phyloP scores from a whole-genome alignment of 2,888 invertebrate genomes.

The Salticus scenicus region DNA sequence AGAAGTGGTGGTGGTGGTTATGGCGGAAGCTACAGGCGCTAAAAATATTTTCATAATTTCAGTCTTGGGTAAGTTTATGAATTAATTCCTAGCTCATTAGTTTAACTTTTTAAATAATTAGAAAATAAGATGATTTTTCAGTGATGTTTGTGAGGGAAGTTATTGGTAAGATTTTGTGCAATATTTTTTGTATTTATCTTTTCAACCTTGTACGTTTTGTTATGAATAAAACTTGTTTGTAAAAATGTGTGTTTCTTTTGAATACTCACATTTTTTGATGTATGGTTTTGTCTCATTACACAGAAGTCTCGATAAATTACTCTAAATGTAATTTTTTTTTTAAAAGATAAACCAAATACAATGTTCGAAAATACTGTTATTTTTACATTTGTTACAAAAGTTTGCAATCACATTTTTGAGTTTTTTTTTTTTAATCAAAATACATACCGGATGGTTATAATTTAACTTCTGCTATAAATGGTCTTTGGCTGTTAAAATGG shows the following conservation, averaged over 20 bases:
- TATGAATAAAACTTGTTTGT: slow-evolving; percentile 17
- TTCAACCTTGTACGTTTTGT: background rate
- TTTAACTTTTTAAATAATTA: background rate
- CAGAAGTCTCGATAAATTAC: slow-evolving; percentile 21
- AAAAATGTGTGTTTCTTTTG: slow-evolving; percentile 21
- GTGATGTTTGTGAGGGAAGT: background rate
- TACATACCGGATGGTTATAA: no score
- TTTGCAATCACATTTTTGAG: no score
- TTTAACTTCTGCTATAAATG: no score
- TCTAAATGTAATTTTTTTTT: no score
- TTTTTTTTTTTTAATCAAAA: no score
- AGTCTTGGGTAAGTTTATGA: slow-evolving; percentile 39
- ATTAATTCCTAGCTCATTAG: background rate
- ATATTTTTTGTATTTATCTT: background rate
- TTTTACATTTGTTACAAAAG: no score
- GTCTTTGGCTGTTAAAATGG: no score
- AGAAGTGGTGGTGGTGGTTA: slow-evolving; percentile 62
- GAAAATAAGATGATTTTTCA: background rate
- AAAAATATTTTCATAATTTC: slow-evolving; percentile 18
- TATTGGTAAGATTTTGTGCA: no score
- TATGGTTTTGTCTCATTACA: background rate
- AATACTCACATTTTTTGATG: background rate
- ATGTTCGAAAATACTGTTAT: no score
- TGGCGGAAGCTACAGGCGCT: slow-evolving; percentile 50
- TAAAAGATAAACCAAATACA: no score